These are phyloP conservation scores for Heliconius cydno DNA, from an alignment of 2,888 invertebrate species.

Conservation along the genomic window DNA sequence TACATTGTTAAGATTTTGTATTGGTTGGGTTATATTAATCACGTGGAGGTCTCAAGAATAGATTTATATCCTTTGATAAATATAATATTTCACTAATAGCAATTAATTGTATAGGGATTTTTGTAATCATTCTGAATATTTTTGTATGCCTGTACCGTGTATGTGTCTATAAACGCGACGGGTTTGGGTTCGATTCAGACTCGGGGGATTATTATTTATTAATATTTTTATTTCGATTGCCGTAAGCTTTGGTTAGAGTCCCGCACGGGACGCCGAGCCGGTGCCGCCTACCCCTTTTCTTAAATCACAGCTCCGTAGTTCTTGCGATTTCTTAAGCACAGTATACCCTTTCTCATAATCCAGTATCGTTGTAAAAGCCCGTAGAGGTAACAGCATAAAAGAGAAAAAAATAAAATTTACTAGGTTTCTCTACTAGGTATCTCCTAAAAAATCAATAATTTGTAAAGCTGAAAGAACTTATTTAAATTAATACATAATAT, in stretches of 20 bases:
- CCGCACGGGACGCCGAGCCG: not conserved
- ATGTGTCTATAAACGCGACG: no score
- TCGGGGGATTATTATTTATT: no score
- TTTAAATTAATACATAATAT: no score
- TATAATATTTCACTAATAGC: not conserved
- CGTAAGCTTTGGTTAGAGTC: not conserved
- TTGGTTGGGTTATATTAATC: constrained; percentile 66
- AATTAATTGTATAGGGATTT: not conserved
- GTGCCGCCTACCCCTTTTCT: no score
- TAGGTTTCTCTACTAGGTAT: no score
- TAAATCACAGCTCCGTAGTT: not conserved
- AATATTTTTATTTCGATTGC: not conserved
- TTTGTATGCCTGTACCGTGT: no score
- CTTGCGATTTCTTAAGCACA: not conserved
- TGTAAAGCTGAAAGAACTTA: not conserved
- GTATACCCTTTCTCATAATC: not conserved
- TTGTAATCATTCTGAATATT: not conserved
- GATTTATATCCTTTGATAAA: constrained; percentile 7
- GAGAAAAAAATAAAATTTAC: not conserved
- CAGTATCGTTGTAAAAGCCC: not conserved
- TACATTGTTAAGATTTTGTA: constrained; percentile 74
- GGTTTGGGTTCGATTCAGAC: no score
- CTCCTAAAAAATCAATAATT: not conserved
- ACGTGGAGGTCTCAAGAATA: constrained; percentile 50
- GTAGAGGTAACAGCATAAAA: not conserved